A percentile compares a stretch with the other conserved stretches of the same genome.
phyloP scores from a whole-genome alignment of 2,113 vertebrate species.

The Labeo catla region DNA sequence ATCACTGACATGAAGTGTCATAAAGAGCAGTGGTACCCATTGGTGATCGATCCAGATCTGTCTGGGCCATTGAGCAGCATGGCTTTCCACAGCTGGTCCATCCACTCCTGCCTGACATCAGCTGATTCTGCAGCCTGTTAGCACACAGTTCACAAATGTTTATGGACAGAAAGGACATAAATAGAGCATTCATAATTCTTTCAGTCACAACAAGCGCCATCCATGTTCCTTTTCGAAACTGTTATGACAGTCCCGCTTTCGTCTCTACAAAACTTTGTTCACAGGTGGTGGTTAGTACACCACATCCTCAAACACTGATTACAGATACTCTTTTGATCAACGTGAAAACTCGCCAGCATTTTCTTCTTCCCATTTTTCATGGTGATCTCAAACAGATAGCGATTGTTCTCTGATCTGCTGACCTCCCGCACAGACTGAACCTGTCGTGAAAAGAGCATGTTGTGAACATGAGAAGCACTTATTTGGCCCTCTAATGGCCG shows the following conservation, averaged over 20 bases:
- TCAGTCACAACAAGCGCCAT: neutral
- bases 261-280: neutral
- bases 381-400: slow-evolving; percentile 77
- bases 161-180: neutral
- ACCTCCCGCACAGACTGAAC: slow-evolving; percentile 77
- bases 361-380: slow-evolving; percentile 81
- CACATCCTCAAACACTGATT: slow-evolving; percentile 47
- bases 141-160: neutral
- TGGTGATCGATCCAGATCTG: neutral
- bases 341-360: slow-evolving; percentile 73
- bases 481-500: neutral
- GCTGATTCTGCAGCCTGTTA: slow-evolving; percentile 72
- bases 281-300: neutral
- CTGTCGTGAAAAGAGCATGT: slow-evolving; percentile 58
- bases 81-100: slow-evolving; percentile 72
- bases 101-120: slow-evolving; percentile 71
- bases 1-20: neutral
- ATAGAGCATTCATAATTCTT: neutral
- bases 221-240: slow-evolving; percentile 13
- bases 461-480: neutral
- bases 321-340: neutral
- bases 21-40: slow-evolving; percentile 56
- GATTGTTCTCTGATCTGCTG: slow-evolving; percentile 57
- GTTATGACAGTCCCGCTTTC: neutral
- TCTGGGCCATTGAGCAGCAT: slow-evolving; percentile 65